phyloP scores from a whole-genome alignment of 2,797 vertebrate genomes.

The Eurystomus glaucurus region DNA sequence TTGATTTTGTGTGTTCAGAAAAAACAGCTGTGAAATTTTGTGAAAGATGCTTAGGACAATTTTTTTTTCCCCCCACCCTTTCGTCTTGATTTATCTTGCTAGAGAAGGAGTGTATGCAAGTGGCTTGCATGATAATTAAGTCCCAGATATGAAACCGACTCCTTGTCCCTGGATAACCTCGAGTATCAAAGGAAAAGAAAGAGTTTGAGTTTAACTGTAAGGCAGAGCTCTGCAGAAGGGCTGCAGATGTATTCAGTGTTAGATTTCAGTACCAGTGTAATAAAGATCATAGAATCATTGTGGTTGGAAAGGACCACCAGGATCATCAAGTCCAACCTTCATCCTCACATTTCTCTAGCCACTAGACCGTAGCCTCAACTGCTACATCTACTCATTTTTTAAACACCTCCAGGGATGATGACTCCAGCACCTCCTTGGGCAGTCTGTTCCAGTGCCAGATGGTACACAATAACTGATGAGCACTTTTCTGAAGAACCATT shows the following conservation, averaged over 20 bases:
- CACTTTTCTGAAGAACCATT: slow-evolving; percentile 68
- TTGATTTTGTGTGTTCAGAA: neutral
- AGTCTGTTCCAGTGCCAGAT: neutral
- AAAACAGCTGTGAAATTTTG: neutral
- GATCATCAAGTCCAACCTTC: no score
- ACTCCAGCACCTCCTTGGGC: no score
- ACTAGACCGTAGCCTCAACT: no score
- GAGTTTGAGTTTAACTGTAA: slow-evolving; percentile 38
- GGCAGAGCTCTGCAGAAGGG: slow-evolving; percentile 34
- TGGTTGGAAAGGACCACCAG: no score
- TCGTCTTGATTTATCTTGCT: slow-evolving; percentile 23
- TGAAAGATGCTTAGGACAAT: neutral
- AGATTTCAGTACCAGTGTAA: slow-evolving; percentile 77
- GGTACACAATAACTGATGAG: slow-evolving; percentile 57
- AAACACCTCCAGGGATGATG: no score
- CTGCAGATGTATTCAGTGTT: slow-evolving; percentile 76
- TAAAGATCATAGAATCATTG: slow-evolving; percentile 58
- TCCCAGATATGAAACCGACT: neutral
- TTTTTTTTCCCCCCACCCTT: neutral
- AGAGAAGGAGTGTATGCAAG: neutral
- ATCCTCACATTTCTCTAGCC: no score
- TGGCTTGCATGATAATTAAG: slow-evolving; percentile 39
- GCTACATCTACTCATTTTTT: no score
- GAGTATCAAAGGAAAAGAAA: slow-evolving; percentile 45
- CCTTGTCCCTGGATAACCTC: slow-evolving; percentile 24